These are phyloP conservation scores for Halocynthia aurantium DNA, from an alignment of 23 tunicate genomes.

Conservation along the genomic window DNA sequence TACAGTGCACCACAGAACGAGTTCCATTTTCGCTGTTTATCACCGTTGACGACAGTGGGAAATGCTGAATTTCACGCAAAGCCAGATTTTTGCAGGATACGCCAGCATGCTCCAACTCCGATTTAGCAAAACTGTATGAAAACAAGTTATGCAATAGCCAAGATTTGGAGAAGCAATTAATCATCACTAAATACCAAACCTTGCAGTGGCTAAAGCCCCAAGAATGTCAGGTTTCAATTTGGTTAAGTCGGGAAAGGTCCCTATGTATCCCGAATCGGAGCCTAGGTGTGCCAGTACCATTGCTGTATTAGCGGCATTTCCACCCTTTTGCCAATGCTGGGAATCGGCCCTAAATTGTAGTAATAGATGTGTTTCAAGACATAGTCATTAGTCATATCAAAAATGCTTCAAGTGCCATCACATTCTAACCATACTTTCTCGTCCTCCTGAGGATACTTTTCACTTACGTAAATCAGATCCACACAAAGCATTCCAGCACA, in stretches of 20 bases:
- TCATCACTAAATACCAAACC: not conserved
- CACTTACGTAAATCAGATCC: no score
- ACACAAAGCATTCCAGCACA: no score
- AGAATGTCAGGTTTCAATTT: slow-evolving; percentile 15
- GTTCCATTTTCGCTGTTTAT: slow-evolving; percentile 11
- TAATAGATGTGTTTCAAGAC: no score
- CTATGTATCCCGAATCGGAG: not conserved
- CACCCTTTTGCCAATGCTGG: slow-evolving; percentile 26
- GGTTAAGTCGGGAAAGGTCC: slow-evolving; percentile 15
- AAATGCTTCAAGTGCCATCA: no score
- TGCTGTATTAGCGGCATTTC: slow-evolving; percentile 20
- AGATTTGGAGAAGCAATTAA: not conserved
- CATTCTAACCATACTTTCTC: no score
- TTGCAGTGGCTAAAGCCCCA: slow-evolving; percentile 16
- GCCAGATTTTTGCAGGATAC: slow-evolving; percentile 6
- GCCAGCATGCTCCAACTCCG: slow-evolving; percentile 19
- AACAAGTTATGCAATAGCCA: not conserved
- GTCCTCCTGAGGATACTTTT: no score
- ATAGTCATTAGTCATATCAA: no score
- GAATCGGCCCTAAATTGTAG: not conserved
- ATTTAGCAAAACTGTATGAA: not conserved
- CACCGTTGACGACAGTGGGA: slow-evolving; percentile 8
- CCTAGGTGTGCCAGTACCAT: slow-evolving; percentile 17
- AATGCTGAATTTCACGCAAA: not conserved
- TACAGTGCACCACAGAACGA: slow-evolving; percentile 13